Evolutionary conservation across 2,113 vertebrate genomes (phyloP).

Genomic region (Otolemur garnettii): DNA sequence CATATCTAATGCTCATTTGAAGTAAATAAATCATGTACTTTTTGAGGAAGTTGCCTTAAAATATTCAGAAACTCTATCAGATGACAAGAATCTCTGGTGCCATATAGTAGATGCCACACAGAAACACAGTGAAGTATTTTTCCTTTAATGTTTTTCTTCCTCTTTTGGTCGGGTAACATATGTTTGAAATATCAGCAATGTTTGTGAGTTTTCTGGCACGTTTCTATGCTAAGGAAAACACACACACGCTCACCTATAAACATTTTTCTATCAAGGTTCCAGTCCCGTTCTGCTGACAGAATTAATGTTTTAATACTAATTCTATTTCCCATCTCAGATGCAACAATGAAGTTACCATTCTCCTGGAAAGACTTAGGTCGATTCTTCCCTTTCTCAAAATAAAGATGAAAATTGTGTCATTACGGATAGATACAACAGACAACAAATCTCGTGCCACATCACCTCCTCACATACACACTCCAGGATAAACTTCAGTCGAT

Average conservation of each 20-base stretch:
- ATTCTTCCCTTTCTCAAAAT: neutral
- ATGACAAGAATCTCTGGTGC: neutral
- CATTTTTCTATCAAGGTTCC: neutral
- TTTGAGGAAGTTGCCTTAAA: slow-evolving; percentile 30
- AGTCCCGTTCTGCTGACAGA: neutral
- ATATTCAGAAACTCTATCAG: slow-evolving; percentile 20
- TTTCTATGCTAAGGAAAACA: neutral
- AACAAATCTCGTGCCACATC: neutral
- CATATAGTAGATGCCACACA: neutral
- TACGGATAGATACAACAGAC: neutral
- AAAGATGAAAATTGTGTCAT: neutral
- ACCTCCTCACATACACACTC: neutral
- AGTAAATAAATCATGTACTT: slow-evolving; percentile 44
- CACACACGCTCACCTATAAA: neutral
- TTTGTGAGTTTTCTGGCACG: neutral
- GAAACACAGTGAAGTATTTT: neutral
- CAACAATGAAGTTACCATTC: neutral
- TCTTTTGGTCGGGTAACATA: neutral
- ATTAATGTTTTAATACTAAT: neutral
- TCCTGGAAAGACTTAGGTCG: neutral
- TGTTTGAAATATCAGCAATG: neutral
- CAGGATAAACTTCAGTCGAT: slow-evolving; percentile 17
- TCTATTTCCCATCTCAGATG: neutral
- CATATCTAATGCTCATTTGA: neutral
- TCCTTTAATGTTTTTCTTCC: neutral